Percentiles rank a stretch among this genome's conserved stretches.
Conservation (phyloP, 2,888 invertebrate genomes). For the Rapana venosa region DNA sequence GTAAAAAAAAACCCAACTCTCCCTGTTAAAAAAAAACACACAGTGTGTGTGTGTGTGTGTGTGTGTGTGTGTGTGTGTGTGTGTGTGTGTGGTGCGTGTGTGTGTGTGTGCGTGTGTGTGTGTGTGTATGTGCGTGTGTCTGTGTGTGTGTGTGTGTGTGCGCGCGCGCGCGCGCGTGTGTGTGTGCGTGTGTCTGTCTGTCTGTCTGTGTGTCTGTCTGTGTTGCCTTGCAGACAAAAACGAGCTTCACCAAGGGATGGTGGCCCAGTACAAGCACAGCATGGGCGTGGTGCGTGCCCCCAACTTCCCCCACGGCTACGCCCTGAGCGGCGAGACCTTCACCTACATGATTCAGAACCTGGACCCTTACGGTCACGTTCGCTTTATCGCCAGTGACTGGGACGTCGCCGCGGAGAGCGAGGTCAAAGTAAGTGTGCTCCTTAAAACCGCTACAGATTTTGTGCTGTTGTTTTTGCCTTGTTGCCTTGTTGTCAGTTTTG, state of each 20-base stretch:
- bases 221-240: slow-evolving; percentile 63
- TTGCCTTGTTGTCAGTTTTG: background rate
- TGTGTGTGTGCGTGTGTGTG: background rate
- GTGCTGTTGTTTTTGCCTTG: background rate
- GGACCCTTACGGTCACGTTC: slow-evolving; percentile 70
- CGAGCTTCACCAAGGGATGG: slow-evolving; percentile 62
- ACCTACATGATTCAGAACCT: slow-evolving; percentile 70
- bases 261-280: slow-evolving; percentile 59
- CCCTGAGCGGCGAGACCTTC: slow-evolving; percentile 72
- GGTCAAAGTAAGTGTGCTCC: slow-evolving; percentile 61
- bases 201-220: slow-evolving; percentile 9
- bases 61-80: background rate
- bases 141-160: slow-evolving; percentile 15
- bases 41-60: background rate
- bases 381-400: slow-evolving; percentile 72
- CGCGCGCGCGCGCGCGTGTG: slow-evolving; percentile 1
- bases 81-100: background rate
- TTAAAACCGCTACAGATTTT: background rate
- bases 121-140: background rate
- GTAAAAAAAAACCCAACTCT: no score
- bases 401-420: slow-evolving; percentile 68
- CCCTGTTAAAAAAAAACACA: background rate
- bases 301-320: slow-evolving; percentile 72
- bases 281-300: slow-evolving; percentile 67
- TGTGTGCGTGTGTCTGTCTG: background rate